Evolutionary conservation across 2,888 invertebrate genomes (phyloP), one percentile per base, ranked within the genome.

Genomic region (Lacanobia wlatinum): DNA sequence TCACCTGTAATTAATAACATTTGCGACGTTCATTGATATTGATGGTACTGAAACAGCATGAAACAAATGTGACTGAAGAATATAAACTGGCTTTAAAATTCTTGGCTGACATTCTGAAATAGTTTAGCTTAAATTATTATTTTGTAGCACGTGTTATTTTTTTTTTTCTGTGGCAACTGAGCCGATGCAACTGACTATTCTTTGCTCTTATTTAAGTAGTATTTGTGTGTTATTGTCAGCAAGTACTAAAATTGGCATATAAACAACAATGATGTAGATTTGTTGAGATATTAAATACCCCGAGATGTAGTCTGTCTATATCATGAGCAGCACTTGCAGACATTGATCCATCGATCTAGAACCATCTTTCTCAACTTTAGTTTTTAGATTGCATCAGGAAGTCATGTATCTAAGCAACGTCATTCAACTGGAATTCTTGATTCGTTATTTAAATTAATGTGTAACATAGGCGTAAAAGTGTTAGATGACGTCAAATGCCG

Each of bases 401-500:
- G 38, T 55, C 16, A 14, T 34, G 38, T 34, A 34, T 43, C 8
- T 50, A 43, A 50, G 46, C 38, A 52, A 48, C 59, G 65, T 77
- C 73, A 71, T 61, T 34, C 48, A 18, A 55, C 34, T 65, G 68
- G 72, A 75, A 73, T 75, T 68, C 59, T 46, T 58, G 69, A 73
- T 63, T 64, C 46, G 48, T 69, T 67, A 84, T 75, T 70, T 59
- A 67, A 69, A 79, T 73, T 18, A 65, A 58, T 65, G 73, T 67
- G 66, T 81, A 56, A 67, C 14, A 56, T 82, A 66, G 23, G 62
- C 66, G 48, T 69, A 77, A 73, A 70, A 84, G 43, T 69, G 10
- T 55, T 60, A 59, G 28, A 55, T 83, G 78, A 78, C 75, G 78
- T 67, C 70, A 74, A 81, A 66, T 82, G 85, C 77, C 81, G 84